These are phyloP conservation scores for Drosophila melanogaster DNA, from an alignment of 1,140 invertebrate species.

Conservation along the genomic window Release_6_plus_ISO1_MT NT_033777.3:13660001-13660500, in stretches of 20 bases:
- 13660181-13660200: slow-evolving; percentile 16
- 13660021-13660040: slow-evolving; percentile 76
- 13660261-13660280: slow-evolving; percentile 47
- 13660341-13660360: slow-evolving; percentile 79
- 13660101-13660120: not conserved
- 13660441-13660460: not conserved
- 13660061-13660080: slow-evolving; percentile 17
- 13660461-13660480: slow-evolving; percentile 2
- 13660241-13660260: slow-evolving; percentile 3
- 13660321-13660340: slow-evolving; percentile 47
- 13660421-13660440: not conserved
- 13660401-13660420: slow-evolving; percentile 4
- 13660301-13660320: slow-evolving; percentile 3
- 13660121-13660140: slow-evolving; percentile 20
- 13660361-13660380: slow-evolving; percentile 73
- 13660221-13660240: not conserved
- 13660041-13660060: slow-evolving; percentile 60
- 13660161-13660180: slow-evolving; percentile 9
- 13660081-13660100: slow-evolving; percentile 6
- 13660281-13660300: slow-evolving; percentile 6
- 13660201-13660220: slow-evolving; percentile 8
- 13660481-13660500: slow-evolving; percentile 33
- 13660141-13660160: not conserved
- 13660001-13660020: slow-evolving; percentile 41
- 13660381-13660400: slow-evolving; percentile 51